Evolutionary conservation across 2,797 vertebrate genomes (phyloP), one percentile per base, ranked within the genome.

Genomic region (Geotrypetes seraphini): DNA sequence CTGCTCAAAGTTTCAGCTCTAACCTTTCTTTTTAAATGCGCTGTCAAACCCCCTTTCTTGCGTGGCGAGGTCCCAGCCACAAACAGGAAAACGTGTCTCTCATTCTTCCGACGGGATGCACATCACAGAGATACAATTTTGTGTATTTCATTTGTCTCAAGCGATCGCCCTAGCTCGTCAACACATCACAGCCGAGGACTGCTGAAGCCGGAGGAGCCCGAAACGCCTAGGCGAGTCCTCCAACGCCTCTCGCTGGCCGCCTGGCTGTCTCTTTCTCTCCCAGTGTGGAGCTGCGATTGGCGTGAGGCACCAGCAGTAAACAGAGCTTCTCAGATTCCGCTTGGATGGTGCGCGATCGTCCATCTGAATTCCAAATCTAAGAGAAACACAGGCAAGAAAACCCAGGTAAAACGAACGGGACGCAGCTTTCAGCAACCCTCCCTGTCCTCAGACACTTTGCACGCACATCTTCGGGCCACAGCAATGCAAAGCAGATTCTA

Each of bases 101-200:
- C 44, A 41, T 50, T 8, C 26, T 27, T 28, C 25, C n/a, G 29
- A 20, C 9, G 30, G 12, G 22, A 8, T 45, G 32, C 46, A 43
- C 32, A 33, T 56, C 57, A 55, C 74, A 73, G 63, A 78, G 73
- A 71, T 71, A 78, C 63, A 59, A 50, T 67, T 71, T 52, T 47
- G 69, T 65, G 69, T 69, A 53, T 69, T 69, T 67, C 35, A 36
- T 67, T 45, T 50, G 71, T 48, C 33, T 46, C 57, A 53, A 56
- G 31, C 36, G 35, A 43, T 35, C 17, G 50, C 49, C n/a, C 37
- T 41, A 24, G 31, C 25, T 10, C 19, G 30, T 46, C 44, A 49
- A 25, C 29, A 43, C 32, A 43, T 41, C 8, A 34, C 22, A 25
- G 16, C 22, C 37, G 38, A 36, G 36, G 7, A 10, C 35, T 21